phyloP scores from a whole-genome alignment of 2,888 invertebrate species.

The Pseudococcus longispinus region DNA sequence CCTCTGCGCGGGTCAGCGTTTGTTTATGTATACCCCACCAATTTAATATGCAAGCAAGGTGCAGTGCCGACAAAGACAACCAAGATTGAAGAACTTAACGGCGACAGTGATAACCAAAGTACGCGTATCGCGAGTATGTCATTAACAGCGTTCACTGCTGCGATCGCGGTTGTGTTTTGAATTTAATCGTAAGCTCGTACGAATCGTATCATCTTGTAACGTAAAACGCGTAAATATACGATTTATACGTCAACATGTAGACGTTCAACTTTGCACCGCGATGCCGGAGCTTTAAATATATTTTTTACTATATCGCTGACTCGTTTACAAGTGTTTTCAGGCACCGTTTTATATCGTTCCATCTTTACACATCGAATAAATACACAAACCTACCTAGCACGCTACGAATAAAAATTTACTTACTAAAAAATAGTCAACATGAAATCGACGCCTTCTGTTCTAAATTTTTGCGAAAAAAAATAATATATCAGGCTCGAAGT shows the following conservation, averaged over 20 bases:
- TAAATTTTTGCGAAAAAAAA: background rate
- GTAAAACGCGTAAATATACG: background rate
- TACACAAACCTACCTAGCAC: background rate
- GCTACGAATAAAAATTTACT: background rate
- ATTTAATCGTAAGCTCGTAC: background rate
- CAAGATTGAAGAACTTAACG: conserved; percentile 53
- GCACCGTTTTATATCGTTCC: background rate
- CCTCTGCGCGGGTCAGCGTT: conserved; percentile 59
- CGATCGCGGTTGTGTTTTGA: background rate
- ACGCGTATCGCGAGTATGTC: background rate
- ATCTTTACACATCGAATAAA: background rate
- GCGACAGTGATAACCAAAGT: conserved; percentile 53
- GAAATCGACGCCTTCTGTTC: background rate
- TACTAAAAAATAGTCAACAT: background rate
- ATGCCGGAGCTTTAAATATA: background rate
- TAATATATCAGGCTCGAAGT: background rate
- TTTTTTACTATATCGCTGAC: background rate
- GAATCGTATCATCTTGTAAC: background rate
- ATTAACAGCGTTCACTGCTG: background rate
- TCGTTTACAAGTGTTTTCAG: background rate
- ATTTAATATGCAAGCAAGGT: conserved; percentile 63
- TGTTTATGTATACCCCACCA: conserved; percentile 59
- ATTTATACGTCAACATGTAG: background rate
- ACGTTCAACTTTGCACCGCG: background rate
- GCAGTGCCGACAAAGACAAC: conserved; percentile 68